Evolutionary conservation across 2,113 vertebrate species (phyloP), one percentile per base, ranked within the genome.

Genomic region (Synchiropus splendidus): DNA sequence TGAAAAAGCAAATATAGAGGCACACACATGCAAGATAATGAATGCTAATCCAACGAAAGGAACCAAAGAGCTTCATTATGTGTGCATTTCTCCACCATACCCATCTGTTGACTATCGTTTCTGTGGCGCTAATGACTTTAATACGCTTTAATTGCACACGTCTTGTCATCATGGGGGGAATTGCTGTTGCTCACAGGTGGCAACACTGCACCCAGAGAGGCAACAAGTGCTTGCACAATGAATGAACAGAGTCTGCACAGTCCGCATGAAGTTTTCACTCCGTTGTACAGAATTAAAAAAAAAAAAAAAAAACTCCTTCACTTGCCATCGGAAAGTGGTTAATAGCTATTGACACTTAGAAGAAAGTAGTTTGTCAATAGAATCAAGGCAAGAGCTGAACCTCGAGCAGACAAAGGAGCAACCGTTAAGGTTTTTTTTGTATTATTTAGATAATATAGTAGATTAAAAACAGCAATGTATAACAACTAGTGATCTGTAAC

Each of bases 91-190:
- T 59, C 51, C 35, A 6, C 36, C 34, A 49, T 52, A 64, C 69
- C 70, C 75, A 81, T 78, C 75, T 75, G 74, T 61, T 67, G 64
- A 74, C 64, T 60, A 71, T 72, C 62, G 51, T 62, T 59, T 70
- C 48, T 54, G 62, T 48, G 40, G 60, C 53, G 59, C 59, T 77
- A 75, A 74, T 62, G 69, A 77, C 71, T 73, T 76, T 72, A 76
- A 76, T 70, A 63, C 21, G 45, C 48, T 71, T 72, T 75, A 77
- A 78, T 76, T 63, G 61, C 68, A 77, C 57, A 69, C 57, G 68
- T 76, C 58, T 74, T 36, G 18, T 59, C 51, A 57, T 75, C 61
- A 45, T 60, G 58, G 60, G 57, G 48, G 50, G 40, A 41, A 52
- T 46, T 42, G 6, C 48, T 37, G 12, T 38, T 64, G 42, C 42